Conservation (phyloP, 1,140 invertebrate species). For the Achroia grisella region DNA sequence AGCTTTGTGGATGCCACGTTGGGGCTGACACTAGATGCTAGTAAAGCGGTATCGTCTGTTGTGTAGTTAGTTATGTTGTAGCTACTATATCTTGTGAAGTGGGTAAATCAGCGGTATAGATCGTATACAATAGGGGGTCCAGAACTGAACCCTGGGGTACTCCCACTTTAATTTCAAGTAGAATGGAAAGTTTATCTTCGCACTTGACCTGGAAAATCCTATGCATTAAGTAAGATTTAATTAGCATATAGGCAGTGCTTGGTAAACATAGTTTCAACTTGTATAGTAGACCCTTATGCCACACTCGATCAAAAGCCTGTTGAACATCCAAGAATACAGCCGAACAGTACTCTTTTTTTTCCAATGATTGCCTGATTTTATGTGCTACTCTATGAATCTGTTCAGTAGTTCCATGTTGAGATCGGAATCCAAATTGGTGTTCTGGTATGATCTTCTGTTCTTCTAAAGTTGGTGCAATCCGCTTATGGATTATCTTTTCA, state of each 20-base stretch:
- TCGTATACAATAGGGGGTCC: not conserved
- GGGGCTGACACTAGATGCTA: not conserved
- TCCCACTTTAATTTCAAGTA: not conserved
- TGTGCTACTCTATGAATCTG: conserved; percentile 24
- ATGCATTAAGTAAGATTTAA: not conserved
- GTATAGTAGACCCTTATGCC: not conserved
- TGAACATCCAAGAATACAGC: conserved; percentile 7
- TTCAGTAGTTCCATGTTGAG: conserved; percentile 21
- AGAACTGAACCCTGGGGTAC: not conserved
- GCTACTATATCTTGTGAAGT: not conserved
- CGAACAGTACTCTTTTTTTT: conserved; percentile 20
- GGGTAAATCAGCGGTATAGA: not conserved
- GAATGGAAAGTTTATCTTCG: not conserved
- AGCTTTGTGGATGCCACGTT: not conserved
- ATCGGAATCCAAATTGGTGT: conserved; percentile 40
- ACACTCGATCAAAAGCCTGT: conserved; percentile 4
- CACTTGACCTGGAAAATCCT: not conserved
- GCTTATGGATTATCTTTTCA: conserved; percentile 28
- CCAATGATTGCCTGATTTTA: conserved; percentile 16
- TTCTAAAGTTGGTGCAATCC: conserved; percentile 16
- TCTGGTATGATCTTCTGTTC: conserved; percentile 21
- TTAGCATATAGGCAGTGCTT: not conserved
- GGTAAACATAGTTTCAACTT: not conserved
- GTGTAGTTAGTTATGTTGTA: no score
- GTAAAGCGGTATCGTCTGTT: conserved; percentile 2